Evolutionary conservation across 2,888 invertebrate genomes (phyloP).

Genomic region (Troides helena): DNA sequence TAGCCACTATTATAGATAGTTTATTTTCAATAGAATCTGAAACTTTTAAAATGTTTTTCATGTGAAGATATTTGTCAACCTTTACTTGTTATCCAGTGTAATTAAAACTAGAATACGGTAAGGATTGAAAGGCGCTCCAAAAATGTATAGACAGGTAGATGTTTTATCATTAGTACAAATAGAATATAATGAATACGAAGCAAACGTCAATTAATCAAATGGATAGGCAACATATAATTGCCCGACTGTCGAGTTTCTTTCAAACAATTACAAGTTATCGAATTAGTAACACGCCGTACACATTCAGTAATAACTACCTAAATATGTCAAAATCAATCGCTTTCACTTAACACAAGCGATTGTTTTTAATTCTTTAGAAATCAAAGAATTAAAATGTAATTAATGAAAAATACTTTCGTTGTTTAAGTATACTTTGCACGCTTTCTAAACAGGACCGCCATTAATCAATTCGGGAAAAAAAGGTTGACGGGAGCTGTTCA

Average conservation of each 20-base stretch:
- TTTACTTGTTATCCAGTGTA: no score
- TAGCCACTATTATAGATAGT: no score
- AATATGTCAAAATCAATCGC: constrained; percentile 4
- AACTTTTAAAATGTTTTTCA: no score
- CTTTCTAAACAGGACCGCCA: constrained; percentile 33
- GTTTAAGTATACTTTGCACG: constrained; percentile 25
- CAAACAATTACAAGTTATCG: not conserved
- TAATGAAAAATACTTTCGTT: constrained; percentile 20
- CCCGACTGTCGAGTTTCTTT: not conserved
- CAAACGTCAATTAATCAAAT: no score
- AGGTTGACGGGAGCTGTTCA: constrained; percentile 28
- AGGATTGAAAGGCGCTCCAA: no score
- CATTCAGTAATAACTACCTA: not conserved
- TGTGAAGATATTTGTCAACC: no score
- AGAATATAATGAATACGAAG: no score
- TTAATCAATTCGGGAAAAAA: constrained; percentile 36
- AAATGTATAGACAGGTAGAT: no score
- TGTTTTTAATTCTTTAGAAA: constrained; percentile 9
- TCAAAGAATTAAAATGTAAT: constrained; percentile 21
- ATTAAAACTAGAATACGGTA: no score
- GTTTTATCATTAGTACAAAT: no score
- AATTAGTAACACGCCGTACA: not conserved
- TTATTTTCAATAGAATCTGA: no score
- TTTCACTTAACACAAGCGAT: constrained; percentile 16
- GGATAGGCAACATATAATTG: not conserved